phyloP scores from a whole-genome alignment of 1,140 invertebrate genomes.

The Bombus balteatus region DNA sequence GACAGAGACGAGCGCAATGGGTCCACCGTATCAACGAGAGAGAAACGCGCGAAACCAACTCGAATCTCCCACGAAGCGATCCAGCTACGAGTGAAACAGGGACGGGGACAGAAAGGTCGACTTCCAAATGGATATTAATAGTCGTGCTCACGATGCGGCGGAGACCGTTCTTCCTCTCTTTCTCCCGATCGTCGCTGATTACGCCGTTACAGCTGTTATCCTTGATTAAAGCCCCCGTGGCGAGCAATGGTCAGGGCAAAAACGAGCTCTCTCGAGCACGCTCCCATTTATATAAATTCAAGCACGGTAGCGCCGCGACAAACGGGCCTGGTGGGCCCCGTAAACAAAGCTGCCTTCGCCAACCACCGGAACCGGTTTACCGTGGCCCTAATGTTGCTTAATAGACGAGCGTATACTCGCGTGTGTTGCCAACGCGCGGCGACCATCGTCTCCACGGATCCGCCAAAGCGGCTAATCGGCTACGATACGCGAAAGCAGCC shows the following conservation, averaged over 20 bases:
- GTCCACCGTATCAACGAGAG: slow-evolving; percentile 13
- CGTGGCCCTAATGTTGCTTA: slow-evolving; percentile 48
- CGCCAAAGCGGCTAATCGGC: slow-evolving; percentile 41
- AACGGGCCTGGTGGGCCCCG: slow-evolving; percentile 64
- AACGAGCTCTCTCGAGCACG: slow-evolving; percentile 40
- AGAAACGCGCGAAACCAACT: background rate
- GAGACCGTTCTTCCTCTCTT: background rate
- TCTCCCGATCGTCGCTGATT: slow-evolving; percentile 76
- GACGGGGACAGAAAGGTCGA: slow-evolving; percentile 53
- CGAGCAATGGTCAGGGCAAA: slow-evolving; percentile 22
- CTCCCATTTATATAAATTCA: slow-evolving; percentile 69
- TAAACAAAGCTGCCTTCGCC: slow-evolving; percentile 48
- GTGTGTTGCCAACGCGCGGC: slow-evolving; percentile 3
- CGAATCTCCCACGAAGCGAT: slow-evolving; percentile 7
- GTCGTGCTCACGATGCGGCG: slow-evolving; percentile 70
- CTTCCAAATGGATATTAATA: slow-evolving; percentile 80
- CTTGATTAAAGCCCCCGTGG: slow-evolving; percentile 76
- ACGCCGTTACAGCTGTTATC: slow-evolving; percentile 79
- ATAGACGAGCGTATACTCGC: slow-evolving; percentile 48
- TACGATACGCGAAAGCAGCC: slow-evolving; percentile 29
- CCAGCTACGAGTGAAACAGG: background rate
- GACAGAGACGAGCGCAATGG: slow-evolving; percentile 43
- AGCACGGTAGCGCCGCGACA: slow-evolving; percentile 67
- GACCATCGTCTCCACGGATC: slow-evolving; percentile 39
- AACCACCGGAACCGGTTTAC: slow-evolving; percentile 70